Evolutionary conservation across 2,888 invertebrate species (phyloP), one percentile per base, ranked within the genome.

Genomic region (Allolobophora icterica): DNA sequence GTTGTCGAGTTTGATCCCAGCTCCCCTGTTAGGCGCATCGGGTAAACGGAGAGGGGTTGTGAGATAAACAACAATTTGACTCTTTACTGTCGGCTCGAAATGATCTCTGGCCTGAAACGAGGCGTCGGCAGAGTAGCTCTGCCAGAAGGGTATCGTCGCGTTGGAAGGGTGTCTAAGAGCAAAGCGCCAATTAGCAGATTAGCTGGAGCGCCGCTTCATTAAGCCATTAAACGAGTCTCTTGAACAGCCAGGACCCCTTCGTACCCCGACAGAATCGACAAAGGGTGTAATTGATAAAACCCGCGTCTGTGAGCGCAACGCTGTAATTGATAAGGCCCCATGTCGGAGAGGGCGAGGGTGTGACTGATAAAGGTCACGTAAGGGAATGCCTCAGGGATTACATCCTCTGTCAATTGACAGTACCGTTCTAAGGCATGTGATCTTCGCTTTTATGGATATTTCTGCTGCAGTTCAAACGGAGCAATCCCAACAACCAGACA

Each of bases 1-100:
- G 71, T 71, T 71, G 71, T 30, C 4, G 52, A 21, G 71, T 30
- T 71, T 71, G 24, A 71, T 71, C 71, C 8, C 8, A n/a, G 71
- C n/a, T 71, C 71, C 8, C 19, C 71, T 71, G 11, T 11, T 5
- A 71, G 71, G 30, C 71, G n/a, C 71, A 71, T 2, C 30, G 24
- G 58, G 24, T 3, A 6, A 30, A 30, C 17, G 11, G 71, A n/a
- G 30, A 11, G 71, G 71, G 17, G 8, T 11, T n/a, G 71, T 71
- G 30, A 71, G 71, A 71, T 71, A 71, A 71, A 71, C 71, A 71
- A 71, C 71, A n/a, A 71, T 71, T 71, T 71, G 30, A 71, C n/a
- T n/a, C 71, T 30, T 52, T n/a, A n/a, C 30, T 30, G 71, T 71
- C 71, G 8, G 30, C n/a, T 21, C 24, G 11, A 71, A 71, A 30